Evolutionary conservation across 2,888 invertebrate species (phyloP).

Genomic region (Leucania comma): DNA sequence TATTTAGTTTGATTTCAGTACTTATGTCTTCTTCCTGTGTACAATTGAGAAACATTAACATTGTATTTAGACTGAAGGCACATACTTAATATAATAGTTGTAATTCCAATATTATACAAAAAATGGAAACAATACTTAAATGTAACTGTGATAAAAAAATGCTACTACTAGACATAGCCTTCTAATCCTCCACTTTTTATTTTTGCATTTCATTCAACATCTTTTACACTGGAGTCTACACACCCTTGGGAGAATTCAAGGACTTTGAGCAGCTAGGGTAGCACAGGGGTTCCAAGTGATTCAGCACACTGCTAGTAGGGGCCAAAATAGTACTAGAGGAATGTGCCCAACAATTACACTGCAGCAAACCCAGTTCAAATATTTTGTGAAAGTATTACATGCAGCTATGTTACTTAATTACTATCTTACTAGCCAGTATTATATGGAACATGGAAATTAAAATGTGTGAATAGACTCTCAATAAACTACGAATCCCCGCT

Average conservation of each 20-base stretch:
- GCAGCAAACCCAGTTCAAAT: too few species aligned
- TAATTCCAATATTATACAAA: neutral
- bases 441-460: neutral
- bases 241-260: too few species aligned
- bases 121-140: neutral
- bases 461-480: too few species aligned
- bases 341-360: too few species aligned
- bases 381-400: too few species aligned
- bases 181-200: neutral
- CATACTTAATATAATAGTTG: neutral
- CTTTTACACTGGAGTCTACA: neutral
- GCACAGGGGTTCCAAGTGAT: too few species aligned
- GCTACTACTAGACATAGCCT: neutral
- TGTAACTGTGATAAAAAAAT: neutral
- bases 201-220: neutral
- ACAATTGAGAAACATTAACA: slow-evolving; percentile 13
- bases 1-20: slow-evolving; percentile 92
- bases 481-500: too few species aligned
- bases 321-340: too few species aligned
- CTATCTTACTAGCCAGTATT: neutral
- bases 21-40: slow-evolving; percentile 90
- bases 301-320: too few species aligned
- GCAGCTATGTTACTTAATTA: too few species aligned
- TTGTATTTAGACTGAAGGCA: neutral
- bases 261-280: too few species aligned